Evolutionary conservation across 1,140 invertebrate species (phyloP), one percentile per base, ranked within the genome.

Genomic region (Anastrepha ludens): DNA sequence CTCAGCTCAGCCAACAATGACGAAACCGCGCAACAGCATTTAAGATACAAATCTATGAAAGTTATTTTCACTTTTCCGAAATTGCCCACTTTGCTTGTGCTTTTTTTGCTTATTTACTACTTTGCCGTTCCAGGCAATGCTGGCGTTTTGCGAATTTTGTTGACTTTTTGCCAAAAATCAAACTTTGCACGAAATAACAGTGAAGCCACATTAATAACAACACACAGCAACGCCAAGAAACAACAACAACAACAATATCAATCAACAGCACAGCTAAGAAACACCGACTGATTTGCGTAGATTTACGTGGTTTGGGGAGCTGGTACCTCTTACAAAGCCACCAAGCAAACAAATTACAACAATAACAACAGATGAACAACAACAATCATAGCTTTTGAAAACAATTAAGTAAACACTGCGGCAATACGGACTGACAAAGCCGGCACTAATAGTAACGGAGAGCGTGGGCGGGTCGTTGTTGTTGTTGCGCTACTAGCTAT

Each of bases 11-110:
- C 50, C 15, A 17, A 15, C 15, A 15, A 17, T 4, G 15, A 62
- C 8, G 15, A 11, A 13, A 7, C 8, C 17, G 60, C 8, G 60
- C 67, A 74, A 74, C 67, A 47, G 39, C 39, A 74, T 44, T 74
- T 74, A 74, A 74, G 67, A 74, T 74, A 74, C 67, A 74, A 74
- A 74, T 74, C 67, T 74, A 41, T 17, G 41, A 74, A 74, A 74
- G 44, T 74, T 74, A 39, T 44, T 74, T 47, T 74, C 67, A 74
- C 67, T 74, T 74, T 55, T 55, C 50, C 50, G 11, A 6, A 55
- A 11, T 11, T 11, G 50, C 50, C 50, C 11, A 55, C 50, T 55
- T 55, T 55, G 11, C 50, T 55, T 8, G 3, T 55, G 50, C 50
- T 55, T 55, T 55, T 55, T 11, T 55, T 55, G 50, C 2, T 55